Evolutionary conservation across 2,888 invertebrate genomes (phyloP), one percentile per base, ranked within the genome.

Genomic region (Pandemis heparana): DNA sequence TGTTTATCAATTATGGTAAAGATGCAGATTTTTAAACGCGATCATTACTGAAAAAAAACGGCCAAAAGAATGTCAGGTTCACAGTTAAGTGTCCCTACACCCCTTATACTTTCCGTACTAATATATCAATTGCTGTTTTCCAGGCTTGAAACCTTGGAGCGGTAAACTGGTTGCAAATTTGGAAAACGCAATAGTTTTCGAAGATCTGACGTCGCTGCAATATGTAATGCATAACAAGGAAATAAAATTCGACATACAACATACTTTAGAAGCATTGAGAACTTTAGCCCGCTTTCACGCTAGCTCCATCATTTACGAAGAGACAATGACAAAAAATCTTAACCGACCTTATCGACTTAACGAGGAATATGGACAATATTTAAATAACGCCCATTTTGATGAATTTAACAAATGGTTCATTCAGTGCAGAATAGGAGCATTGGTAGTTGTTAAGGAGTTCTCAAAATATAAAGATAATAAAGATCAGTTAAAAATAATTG

Each of bases 191-290:
- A 12, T 56, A 23, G 56, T 56, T 23, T 56, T 56, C 23, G 56
- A 56, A 10, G 56, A 56, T 23, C 23, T 56, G 23, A 56, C 56
- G 0, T 56, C 56, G 0, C 5, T 23, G 10, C 56, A 56, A 12
- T 56, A 56, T 23, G 10, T 5, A 56, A 56, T 56, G 56, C 56
- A 12, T 0, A 23, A 12, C n/a, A 56, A 56, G 12, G 5, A 56
- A 12, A 12, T 56, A 1, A 56, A 56, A 23, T 56, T 56, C 18
- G 56, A 56, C 23, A 23, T 23, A 12, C 56, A 56, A 9, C 56
- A 56, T 12, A 56, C 23, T 56, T 56, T 56, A 56, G 56, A 23
- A 56, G 56, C 56, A 56, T 18, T 56, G 10, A 23, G 56, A 12
- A 56, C 56, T 12, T 5, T 56, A 5, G 18, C 56, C 5, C 56